These are phyloP conservation scores for Sebastiscus tertius DNA, from an alignment of 2,797 vertebrate species.

Conservation along the genomic window DNA sequence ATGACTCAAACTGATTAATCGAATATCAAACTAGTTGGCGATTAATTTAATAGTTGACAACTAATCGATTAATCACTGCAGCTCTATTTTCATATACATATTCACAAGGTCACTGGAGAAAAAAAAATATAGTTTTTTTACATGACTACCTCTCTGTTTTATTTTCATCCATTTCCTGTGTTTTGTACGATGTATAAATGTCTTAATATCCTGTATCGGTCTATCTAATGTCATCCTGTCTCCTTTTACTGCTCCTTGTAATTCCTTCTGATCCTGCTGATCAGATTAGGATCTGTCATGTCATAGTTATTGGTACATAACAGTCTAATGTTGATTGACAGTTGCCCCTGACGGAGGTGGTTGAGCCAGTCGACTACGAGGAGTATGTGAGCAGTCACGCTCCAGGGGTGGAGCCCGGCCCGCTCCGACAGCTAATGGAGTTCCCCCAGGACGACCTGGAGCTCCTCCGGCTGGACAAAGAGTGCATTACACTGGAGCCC, in stretches of 20 bases:
- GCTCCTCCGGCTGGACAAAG: slow-evolving; percentile 87
- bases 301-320: slow-evolving; percentile 22
- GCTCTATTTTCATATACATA: neutral
- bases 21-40: no score
- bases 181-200: neutral
- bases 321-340: slow-evolving; percentile 60
- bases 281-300: slow-evolving; percentile 11
- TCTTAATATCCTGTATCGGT: neutral
- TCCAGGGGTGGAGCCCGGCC: slow-evolving; percentile 85
- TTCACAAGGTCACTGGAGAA: neutral
- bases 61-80: no score
- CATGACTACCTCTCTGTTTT: neutral
- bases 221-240: neutral
- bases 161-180: neutral
- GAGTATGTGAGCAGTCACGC: slow-evolving; percentile 89
- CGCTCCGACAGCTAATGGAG: slow-evolving; percentile 88
- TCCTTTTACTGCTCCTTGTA: neutral
- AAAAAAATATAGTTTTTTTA: neutral
- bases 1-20: no score
- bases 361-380: slow-evolving; percentile 92
- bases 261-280: slow-evolving; percentile 11
- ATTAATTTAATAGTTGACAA: no score
- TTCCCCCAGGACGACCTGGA: slow-evolving; percentile 91
- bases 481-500: slow-evolving; percentile 89
- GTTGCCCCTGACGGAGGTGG: slow-evolving; percentile 91